phyloP scores from a whole-genome alignment of 37 sponge, comb jelly and placozoan species.

The Hexactinellida sp. region DNA sequence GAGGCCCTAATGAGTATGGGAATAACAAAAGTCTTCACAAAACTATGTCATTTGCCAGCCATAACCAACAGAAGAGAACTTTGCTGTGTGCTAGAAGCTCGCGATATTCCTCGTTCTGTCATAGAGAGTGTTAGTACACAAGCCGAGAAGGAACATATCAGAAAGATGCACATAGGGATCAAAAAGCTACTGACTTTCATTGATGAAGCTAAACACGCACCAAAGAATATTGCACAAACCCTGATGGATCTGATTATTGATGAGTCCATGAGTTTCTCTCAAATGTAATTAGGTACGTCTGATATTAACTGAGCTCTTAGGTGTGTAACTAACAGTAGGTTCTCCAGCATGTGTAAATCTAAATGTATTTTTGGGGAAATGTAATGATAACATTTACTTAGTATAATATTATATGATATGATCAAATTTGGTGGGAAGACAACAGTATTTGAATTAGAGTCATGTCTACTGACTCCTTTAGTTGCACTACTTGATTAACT shows the following conservation, averaged over 20 bases:
- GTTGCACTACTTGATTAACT: no score
- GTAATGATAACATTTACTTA: no score
- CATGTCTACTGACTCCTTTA: no score
- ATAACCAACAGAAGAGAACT: conserved; percentile 38
- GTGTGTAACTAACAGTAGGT: no score
- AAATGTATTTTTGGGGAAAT: no score
- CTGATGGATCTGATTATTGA: neutral
- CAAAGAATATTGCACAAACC: neutral
- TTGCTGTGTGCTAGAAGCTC: conserved; percentile 31
- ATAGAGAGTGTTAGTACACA: conserved; percentile 20
- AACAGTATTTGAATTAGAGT: no score
- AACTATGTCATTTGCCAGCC: conserved; percentile 28
- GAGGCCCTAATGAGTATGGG: conserved; percentile 34
- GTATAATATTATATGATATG: no score
- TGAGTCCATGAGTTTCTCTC: neutral
- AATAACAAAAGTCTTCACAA: conserved; percentile 34
- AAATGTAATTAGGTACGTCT: neutral
- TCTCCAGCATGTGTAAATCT: no score
- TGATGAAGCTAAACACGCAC: conserved; percentile 25
- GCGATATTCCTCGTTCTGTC: neutral
- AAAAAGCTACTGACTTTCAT: conserved; percentile 56
- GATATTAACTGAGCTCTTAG: no score
- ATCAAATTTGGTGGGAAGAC: no score
- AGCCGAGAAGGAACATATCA: conserved; percentile 25
- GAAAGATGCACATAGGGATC: conserved; percentile 44